Evolutionary conservation across 2,888 invertebrate species (phyloP).

Genomic region (Calliopum simillimum): DNA sequence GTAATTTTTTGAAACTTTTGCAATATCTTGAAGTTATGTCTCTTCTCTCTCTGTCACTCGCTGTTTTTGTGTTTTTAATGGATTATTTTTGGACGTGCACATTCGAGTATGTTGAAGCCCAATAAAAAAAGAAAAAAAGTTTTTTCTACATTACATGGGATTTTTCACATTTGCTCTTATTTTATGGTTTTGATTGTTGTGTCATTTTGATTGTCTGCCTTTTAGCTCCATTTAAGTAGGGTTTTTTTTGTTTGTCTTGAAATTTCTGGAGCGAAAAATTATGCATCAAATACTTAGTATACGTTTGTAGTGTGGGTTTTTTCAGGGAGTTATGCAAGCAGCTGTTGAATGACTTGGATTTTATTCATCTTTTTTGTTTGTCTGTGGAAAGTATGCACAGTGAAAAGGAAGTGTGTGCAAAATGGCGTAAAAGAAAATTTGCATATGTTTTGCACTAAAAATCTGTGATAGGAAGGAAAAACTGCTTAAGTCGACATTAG

Average conservation of each 20-base stretch:
- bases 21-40: slow-evolving; percentile 46
- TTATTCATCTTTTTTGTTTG: slow-evolving; percentile 9
- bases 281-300: background rate
- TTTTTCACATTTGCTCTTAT: slow-evolving; percentile 21
- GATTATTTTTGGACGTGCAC: background rate
- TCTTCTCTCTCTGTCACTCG: no score
- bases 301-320: slow-evolving; percentile 18
- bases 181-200: slow-evolving; percentile 22
- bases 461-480: no score
- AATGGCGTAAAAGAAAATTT: slow-evolving; percentile 19
- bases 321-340: slow-evolving; percentile 35
- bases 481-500: no score
- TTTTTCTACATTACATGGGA: slow-evolving; percentile 14
- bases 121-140: no score
- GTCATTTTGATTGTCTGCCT: slow-evolving; percentile 25
- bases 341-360: slow-evolving; percentile 13
- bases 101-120: slow-evolving; percentile 38
- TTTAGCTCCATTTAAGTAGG: slow-evolving; percentile 34
- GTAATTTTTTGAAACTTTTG: slow-evolving; percentile 50
- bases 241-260: slow-evolving; percentile 42
- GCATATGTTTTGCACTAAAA: background rate
- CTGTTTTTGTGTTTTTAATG: slow-evolving; percentile 28
- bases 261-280: slow-evolving; percentile 45
- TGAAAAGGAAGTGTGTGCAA: slow-evolving; percentile 35
- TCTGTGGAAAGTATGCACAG: slow-evolving; percentile 1